Base-by-base conservation (phyloP, 2,888 invertebrate species). In the Lamellibrachia satsuma region DNA sequence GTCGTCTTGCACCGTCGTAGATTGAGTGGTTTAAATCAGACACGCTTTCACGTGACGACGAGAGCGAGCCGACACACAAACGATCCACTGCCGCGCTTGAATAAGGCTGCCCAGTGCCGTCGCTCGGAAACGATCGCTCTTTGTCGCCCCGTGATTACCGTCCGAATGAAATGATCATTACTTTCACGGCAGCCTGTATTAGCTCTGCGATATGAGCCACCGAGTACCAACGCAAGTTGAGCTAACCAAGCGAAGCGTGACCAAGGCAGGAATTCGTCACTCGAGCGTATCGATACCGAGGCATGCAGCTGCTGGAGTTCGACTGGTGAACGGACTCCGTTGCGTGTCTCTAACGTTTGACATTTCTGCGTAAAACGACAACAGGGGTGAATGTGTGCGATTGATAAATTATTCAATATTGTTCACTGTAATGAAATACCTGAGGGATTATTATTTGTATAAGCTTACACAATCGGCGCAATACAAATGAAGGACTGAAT, bases 321-420 rank as follows among this genome's bases (percentile, higher is more conserved):
- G 75, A 75, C n/a, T 11, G n/a, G 22, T 75, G n/a, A 11, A 75
- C 15, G 15, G 75, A 39, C 22, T 11, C 6, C 15, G 75, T 75
- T 75, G 75, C 75, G 6, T 75, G 75, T 75, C 22, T 75, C 22
- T 11, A 75, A 75, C 75, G 75, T 75, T 55, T 75, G 75, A 75
- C 75, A 75, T 75, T 75, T 75, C 75, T 75, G 22, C 75, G 75
- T n/a, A 75, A 75, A 75, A 75, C 75, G 75, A 75, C 75, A 11
- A 22, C 75, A n/a, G 15, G 22, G 75, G n/a, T 75, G 75, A 6
- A n/a, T 75, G 75, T 6, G 22, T 75, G n/a, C 75, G 75, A 11
- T 22, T 22, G n/a, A 75, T 75, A 22, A 75, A 75, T 75, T 75
- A 75, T 75, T 75, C 75, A 75, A 75, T 75, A 75, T 75, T 6